Evolutionary conservation across 2,113 vertebrate genomes (phyloP), one percentile per base, ranked within the genome.

Genomic region (Eulemur macaco): DNA sequence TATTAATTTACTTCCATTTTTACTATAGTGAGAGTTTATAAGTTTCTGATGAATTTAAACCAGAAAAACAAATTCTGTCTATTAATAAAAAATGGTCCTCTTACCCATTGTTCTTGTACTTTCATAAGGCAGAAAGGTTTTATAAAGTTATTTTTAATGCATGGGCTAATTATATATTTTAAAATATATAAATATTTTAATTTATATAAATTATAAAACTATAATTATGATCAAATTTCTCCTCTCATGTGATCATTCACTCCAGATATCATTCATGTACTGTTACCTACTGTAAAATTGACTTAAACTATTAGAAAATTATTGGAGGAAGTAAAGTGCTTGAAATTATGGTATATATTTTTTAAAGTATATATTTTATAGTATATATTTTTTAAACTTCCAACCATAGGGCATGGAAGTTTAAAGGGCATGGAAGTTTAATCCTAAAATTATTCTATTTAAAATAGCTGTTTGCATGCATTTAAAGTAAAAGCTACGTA

Each of bases 211-310:
- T n/a, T 52, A 21, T 52, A 69, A 69, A n/a, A 47, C 6, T 76
- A 2, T 66, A 8, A 1, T 2, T 81, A 6, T 63, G 68, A 84
- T 39, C 54, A 71, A 18, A 63, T 80, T 82, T 82, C 3, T 52
- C 56, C 56, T 8, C n/a, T 95, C 78, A 7, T 69, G 31, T 93
- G 27, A 60, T 25, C n/a, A 39, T 47, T 89, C 20, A 45, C 34
- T 31, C 42, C 25, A 91, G 3, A 50, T 11, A 37, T 91, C 95
- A 96, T 56, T 71, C 9, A 27, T 69, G 31, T 10, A 37, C 8
- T 86, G 2, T 86, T 96, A 74, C 17, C 39, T 97, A 63, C 13
- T 95, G 13, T 95, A 97, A 95, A 97, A 73, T 15, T 89, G 69
- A 94, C 50, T 76, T 82, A 74, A 34, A 64, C 34, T 84, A 8